A percentile compares a stretch with the other conserved stretches of the same genome.
These are phyloP conservation scores for Girardinus metallicus DNA, from an alignment of 2,797 vertebrate genomes.

Conservation along the genomic window DNA sequence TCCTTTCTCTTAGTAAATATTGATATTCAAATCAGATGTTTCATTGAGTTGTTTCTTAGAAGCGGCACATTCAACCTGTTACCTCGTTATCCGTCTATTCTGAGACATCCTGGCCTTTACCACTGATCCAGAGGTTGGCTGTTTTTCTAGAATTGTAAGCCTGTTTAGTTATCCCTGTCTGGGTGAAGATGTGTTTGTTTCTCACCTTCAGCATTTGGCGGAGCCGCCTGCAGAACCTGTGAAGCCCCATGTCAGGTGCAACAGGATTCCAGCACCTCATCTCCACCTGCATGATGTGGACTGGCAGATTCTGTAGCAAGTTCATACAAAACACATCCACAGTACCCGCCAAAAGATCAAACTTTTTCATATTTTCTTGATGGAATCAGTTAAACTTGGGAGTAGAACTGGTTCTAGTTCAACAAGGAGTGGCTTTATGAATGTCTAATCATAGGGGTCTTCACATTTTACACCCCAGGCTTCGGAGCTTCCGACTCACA, in stretches of 20 bases:
- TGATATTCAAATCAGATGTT: background rate
- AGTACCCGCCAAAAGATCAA: too few species aligned
- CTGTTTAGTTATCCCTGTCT: constrained; percentile 9
- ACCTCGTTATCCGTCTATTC: constrained; percentile 3
- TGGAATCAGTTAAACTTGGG: too few species aligned
- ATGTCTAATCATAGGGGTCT: too few species aligned
- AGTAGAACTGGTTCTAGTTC: too few species aligned
- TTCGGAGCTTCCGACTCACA: too few species aligned
- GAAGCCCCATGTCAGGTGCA: constrained; percentile 17
- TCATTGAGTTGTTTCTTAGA: background rate
- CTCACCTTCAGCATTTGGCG: constrained; percentile 9
- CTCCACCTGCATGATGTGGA: constrained; percentile 11
- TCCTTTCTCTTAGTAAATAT: background rate
- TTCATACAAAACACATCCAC: too few species aligned
- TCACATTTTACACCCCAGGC: too few species aligned
- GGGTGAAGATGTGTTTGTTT: constrained; percentile 15
- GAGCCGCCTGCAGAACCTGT: constrained; percentile 16
- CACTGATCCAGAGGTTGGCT: background rate
- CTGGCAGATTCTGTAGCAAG: background rate
- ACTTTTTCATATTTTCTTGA: too few species aligned
- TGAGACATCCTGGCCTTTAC: background rate
- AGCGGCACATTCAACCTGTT: background rate
- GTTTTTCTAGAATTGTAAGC: background rate
- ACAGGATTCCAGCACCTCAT: constrained; percentile 24
- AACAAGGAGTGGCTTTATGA: too few species aligned